Percentiles rank a stretch among this genome's conserved stretches.
Evolutionary conservation across 1,140 invertebrate species (phyloP).

Genomic region (Hesperophylax magnus): DNA sequence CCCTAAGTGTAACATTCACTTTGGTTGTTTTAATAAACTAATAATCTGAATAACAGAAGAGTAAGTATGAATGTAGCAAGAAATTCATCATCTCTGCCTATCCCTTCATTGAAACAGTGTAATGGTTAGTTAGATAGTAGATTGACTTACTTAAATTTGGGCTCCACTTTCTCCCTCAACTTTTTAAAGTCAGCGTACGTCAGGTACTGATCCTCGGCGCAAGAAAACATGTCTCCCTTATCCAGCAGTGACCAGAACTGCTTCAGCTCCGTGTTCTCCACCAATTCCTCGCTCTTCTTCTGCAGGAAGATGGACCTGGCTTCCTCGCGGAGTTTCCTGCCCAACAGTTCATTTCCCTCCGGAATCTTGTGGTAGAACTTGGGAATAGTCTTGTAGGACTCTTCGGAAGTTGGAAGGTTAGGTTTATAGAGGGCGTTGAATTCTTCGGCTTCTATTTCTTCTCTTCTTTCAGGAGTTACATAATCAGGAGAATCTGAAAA

Average conservation of each 20-base stretch:
- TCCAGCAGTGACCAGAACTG: slow-evolving; percentile 87
- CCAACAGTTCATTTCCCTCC: slow-evolving; percentile 80
- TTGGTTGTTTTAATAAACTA: too few species aligned
- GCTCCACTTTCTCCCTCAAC: slow-evolving; percentile 78
- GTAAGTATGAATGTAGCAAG: too few species aligned
- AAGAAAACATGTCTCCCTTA: slow-evolving; percentile 81
- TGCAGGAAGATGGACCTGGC: slow-evolving; percentile 89
- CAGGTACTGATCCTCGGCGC: slow-evolving; percentile 86
- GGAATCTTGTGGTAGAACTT: slow-evolving; percentile 87
- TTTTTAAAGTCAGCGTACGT: slow-evolving; percentile 89
- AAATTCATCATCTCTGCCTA: too few species aligned
- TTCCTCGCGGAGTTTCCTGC: slow-evolving; percentile 89
- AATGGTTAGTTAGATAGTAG: too few species aligned
- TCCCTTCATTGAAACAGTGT: too few species aligned
- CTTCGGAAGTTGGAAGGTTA: neutral
- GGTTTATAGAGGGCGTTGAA: slow-evolving; percentile 51
- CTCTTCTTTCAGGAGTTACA: slow-evolving; percentile 30
- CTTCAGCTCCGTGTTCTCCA: slow-evolving; percentile 91
- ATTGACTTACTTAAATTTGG: slow-evolving; percentile 75
- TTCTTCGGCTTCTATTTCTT: slow-evolving; percentile 39
- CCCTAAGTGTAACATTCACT: too few species aligned
- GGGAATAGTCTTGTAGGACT: slow-evolving; percentile 51
- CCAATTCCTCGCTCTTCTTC: slow-evolving; percentile 83
- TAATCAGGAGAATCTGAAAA: slow-evolving; percentile 49
- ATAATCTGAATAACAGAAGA: too few species aligned